A percentile compares a stretch with the other conserved stretches of the same genome.
These are phyloP conservation scores for Nomada goodeniana DNA, from an alignment of 2,888 invertebrate genomes.

Conservation along the genomic window DNA sequence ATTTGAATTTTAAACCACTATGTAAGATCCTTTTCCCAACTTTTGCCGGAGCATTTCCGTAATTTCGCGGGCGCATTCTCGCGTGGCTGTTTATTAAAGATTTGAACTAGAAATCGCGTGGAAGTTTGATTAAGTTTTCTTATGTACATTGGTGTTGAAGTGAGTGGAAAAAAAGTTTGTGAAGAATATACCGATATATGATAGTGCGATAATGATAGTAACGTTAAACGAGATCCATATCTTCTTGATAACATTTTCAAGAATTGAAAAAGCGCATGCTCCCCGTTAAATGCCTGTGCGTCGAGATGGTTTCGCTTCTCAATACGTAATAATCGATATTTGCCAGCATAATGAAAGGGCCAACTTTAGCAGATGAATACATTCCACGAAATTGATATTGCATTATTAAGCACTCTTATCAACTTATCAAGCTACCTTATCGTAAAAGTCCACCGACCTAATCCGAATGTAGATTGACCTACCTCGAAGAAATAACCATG, in stretches of 20 bases:
- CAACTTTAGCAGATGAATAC: not conserved
- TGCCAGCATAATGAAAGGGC: not conserved
- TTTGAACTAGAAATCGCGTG: not conserved
- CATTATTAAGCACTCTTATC: not conserved
- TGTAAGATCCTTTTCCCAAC: not conserved
- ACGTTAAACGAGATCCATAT: no score
- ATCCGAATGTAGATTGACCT: slow-evolving; percentile 27
- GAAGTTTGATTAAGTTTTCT: not conserved
- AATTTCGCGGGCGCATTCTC: not conserved
- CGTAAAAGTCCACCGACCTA: not conserved
- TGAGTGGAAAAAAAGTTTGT: not conserved
- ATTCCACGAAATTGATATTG: slow-evolving; percentile 14
- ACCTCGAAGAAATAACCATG: slow-evolving; percentile 57
- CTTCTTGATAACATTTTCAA: no score
- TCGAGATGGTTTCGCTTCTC: not conserved
- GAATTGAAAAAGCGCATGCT: not conserved
- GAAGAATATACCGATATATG: not conserved
- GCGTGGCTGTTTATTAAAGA: not conserved
- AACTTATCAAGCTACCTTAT: slow-evolving; percentile 12
- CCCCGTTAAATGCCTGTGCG: not conserved
- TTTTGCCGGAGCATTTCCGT: not conserved
- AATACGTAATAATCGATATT: not conserved
- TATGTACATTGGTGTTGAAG: not conserved
- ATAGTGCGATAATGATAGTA: not conserved
- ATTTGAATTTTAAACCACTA: slow-evolving; percentile 6